Base-by-base conservation (phyloP, 2,113 vertebrate genomes). In the Vidua macroura region DNA sequence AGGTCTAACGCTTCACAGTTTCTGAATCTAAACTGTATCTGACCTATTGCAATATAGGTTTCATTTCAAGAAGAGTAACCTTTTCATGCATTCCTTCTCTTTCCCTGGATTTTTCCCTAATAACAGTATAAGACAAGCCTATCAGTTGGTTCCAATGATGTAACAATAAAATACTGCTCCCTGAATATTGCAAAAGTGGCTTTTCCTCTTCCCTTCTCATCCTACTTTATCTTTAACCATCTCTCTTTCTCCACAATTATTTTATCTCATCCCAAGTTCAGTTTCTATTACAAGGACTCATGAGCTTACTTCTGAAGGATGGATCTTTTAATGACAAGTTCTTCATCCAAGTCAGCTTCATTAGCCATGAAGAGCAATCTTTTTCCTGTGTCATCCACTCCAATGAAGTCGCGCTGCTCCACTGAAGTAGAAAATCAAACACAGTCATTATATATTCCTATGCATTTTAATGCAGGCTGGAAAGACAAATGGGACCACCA, bases 291-390 rank as follows among this genome's bases (percentile, higher is more conserved):
- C 86, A 91, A 93, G 85, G 84, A 95, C 91, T 77, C 94, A 66
- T 86, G 84, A 96, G 88, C 99, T 98, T 98, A 99, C 99, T 99
- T 99, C 96, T 97, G 98, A 96, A 99, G 98, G 95, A 99, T 98
- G 84, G 98, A 99, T 97, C 98, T 99, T 97, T 99, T 99, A 95
- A 99, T 97, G 80, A 98, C 96, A 81, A 99, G 98, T 62, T 99
- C 99, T 79, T 99, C 99, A 94, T 99, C 99, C 98, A 99, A 97
- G 97, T 99, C 99, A 22, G 99, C 99, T 97, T 99, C 99, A 81
- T 99, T 99, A 96, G 99, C 99, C 99, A 99, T 98, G 96, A 99
- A 99, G 94, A 99, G 98, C 88, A 99, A 98, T 92, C 99, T 98
- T 96, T 98, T 99, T 77, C 98, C 99, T 21, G 99, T 98, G 90